Conservation (phyloP, 2,797 vertebrate genomes). For the Cheirogaleus major region DNA sequence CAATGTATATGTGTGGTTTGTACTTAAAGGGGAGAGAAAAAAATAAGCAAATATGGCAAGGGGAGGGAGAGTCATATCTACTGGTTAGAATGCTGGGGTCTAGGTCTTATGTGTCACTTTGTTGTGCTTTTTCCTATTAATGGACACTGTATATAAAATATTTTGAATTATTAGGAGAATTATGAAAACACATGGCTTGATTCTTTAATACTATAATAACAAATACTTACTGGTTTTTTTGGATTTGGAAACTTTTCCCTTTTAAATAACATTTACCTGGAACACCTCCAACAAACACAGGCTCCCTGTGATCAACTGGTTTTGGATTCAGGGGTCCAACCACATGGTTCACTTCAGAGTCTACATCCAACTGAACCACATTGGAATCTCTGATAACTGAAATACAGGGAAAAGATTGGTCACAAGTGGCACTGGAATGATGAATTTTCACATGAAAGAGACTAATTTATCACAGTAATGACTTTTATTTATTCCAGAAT, state of each 20-base stretch:
- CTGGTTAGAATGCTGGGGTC: background rate
- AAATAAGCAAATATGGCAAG: background rate
- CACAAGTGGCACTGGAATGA: background rate
- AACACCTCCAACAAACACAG: conserved; percentile 95
- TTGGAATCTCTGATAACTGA: conserved; percentile 94
- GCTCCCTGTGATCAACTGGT: conserved; percentile 85
- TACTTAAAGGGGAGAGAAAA: background rate
- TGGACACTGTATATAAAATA: background rate
- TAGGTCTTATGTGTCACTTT: background rate
- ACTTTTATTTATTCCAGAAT: conserved; percentile 38
- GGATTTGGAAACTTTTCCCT: background rate
- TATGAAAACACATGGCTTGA: background rate
- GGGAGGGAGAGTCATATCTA: background rate
- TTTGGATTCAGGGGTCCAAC: conserved; percentile 89
- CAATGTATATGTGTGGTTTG: background rate
- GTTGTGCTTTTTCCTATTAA: background rate
- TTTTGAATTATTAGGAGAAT: conserved; percentile 1
- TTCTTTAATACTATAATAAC: background rate
- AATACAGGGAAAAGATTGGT: conserved; percentile 70
- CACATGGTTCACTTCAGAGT: conserved; percentile 94
- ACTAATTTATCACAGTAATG: background rate
- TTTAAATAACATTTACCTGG: conserved; percentile 88
- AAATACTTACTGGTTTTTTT: background rate
- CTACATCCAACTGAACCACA: conserved; percentile 94
- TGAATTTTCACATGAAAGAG: conserved; percentile 20